Conservation (phyloP, 2,797 vertebrate species). For the Catostomus latipinnis region DNA sequence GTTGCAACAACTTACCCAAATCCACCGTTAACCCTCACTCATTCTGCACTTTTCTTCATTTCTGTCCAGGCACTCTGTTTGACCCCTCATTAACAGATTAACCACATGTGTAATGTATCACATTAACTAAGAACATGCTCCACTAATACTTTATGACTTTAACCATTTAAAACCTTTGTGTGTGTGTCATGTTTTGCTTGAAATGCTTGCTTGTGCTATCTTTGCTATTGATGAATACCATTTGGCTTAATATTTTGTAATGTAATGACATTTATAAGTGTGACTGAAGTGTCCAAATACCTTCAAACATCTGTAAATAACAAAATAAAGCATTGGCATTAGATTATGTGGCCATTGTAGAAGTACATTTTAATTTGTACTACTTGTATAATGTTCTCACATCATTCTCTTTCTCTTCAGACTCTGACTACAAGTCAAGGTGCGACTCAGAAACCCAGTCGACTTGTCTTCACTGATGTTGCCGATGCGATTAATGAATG, state of each 20-base stretch:
- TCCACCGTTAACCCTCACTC: not conserved
- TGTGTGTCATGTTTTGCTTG: too few relatives aligned
- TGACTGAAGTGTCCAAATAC: too few relatives aligned
- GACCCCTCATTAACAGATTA: too few relatives aligned
- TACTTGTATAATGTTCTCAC: slow-evolving; percentile 6
- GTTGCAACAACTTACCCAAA: not conserved
- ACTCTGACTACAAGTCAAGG: slow-evolving; percentile 87
- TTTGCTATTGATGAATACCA: too few relatives aligned
- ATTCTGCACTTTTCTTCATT: not conserved
- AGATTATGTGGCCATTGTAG: not conserved
- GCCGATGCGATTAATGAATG: slow-evolving; percentile 93
- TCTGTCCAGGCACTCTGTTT: not conserved
- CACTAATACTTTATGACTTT: too few relatives aligned
- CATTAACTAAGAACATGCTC: too few relatives aligned
- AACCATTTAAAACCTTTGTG: too few relatives aligned
- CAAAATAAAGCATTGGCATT: not conserved
- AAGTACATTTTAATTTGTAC: not conserved
- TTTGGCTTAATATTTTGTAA: too few relatives aligned
- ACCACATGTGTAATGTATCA: too few relatives aligned
- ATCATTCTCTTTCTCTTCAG: slow-evolving; percentile 69
- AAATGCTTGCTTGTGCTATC: too few relatives aligned
- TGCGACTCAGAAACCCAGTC: slow-evolving; percentile 90
- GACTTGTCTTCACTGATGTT: slow-evolving; percentile 95
- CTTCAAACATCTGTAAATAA: too few relatives aligned
- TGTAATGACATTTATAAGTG: too few relatives aligned